Percentiles rank a stretch among this genome's conserved stretches.
These are phyloP conservation scores for Rhyzopertha dominica DNA, from an alignment of 1,140 invertebrate genomes.

Conservation along the genomic window DNA sequence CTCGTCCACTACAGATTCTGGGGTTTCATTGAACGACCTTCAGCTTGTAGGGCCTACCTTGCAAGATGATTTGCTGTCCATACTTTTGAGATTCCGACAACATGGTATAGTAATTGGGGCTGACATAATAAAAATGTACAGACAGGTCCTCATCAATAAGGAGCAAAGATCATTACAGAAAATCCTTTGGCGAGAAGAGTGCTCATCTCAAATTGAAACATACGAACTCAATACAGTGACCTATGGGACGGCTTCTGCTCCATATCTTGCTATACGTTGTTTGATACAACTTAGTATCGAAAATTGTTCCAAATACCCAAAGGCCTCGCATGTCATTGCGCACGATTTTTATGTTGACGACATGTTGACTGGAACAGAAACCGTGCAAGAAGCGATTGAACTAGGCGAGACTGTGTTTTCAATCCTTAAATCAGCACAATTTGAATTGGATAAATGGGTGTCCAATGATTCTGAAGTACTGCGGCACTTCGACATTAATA, in stretches of 20 bases:
- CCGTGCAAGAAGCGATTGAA: constrained; percentile 22
- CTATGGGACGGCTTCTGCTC: constrained; percentile 37
- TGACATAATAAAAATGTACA: constrained; percentile 48
- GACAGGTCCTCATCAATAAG: constrained; percentile 39
- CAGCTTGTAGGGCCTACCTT: constrained; percentile 29
- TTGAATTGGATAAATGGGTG: constrained; percentile 26
- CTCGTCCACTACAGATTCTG: no score
- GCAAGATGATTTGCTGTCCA: constrained; percentile 29
- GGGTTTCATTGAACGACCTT: constrained; percentile 35
- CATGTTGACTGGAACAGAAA: constrained; percentile 39
- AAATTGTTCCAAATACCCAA: constrained; percentile 33
- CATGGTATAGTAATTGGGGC: constrained; percentile 22
- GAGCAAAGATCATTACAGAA: constrained; percentile 38
- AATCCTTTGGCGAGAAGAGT: constrained; percentile 41
- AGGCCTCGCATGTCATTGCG: constrained; percentile 25
- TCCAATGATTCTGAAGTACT: constrained; percentile 23
- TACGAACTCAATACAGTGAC: constrained; percentile 39
- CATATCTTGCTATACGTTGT: constrained; percentile 37
- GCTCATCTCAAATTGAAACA: constrained; percentile 19
- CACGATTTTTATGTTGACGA: constrained; percentile 49
- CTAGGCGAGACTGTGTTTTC: constrained; percentile 24
- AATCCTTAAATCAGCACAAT: constrained; percentile 18
- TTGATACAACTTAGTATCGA: constrained; percentile 32
- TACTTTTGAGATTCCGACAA: constrained; percentile 26
- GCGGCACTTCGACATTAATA: neutral